Conservation (phyloP, 2,113 vertebrate genomes). For the Lota lota region DNA sequence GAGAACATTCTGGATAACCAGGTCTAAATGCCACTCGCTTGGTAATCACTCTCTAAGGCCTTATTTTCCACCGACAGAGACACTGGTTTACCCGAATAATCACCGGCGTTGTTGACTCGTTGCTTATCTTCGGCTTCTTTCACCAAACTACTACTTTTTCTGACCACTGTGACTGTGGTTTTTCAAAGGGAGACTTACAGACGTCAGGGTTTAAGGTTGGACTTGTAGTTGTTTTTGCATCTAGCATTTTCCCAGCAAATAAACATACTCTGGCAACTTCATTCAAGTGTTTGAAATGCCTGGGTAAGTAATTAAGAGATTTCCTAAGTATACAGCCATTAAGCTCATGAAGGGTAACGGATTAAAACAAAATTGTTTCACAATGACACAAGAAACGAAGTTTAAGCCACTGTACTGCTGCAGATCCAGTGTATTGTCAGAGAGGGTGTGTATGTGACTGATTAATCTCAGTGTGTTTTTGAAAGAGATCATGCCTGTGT, state of each 20-base stretch:
- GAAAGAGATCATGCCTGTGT: neutral
- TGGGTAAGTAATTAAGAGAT: constrained; percentile 38
- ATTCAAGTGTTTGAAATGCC: constrained; percentile 41
- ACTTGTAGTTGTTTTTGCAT: neutral
- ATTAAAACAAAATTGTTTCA: constrained; percentile 24
- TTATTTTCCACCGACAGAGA: neutral
- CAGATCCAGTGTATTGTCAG: neutral
- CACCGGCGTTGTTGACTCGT: constrained; percentile 18
- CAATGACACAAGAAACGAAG: neutral
- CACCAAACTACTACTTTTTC: neutral
- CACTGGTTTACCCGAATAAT: constrained; percentile 13
- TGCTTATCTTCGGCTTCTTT: constrained; percentile 7
- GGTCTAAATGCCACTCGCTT: constrained; percentile 49
- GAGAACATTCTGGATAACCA: constrained; percentile 43
- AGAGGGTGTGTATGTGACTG: no score
- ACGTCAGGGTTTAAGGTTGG: no score
- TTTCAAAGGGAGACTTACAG: no score
- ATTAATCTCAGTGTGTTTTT: no score
- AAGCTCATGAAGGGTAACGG: constrained; percentile 30
- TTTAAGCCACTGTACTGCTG: constrained; percentile 17
- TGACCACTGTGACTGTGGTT: neutral
- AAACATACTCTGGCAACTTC: constrained; percentile 27
- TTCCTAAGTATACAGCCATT: constrained; percentile 25
- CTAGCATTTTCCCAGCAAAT: constrained; percentile 22
- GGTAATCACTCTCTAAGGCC: constrained; percentile 43